Conservation (phyloP, 92 coral and sea anemone species). For the Palythoa caribaeorum region DNA sequence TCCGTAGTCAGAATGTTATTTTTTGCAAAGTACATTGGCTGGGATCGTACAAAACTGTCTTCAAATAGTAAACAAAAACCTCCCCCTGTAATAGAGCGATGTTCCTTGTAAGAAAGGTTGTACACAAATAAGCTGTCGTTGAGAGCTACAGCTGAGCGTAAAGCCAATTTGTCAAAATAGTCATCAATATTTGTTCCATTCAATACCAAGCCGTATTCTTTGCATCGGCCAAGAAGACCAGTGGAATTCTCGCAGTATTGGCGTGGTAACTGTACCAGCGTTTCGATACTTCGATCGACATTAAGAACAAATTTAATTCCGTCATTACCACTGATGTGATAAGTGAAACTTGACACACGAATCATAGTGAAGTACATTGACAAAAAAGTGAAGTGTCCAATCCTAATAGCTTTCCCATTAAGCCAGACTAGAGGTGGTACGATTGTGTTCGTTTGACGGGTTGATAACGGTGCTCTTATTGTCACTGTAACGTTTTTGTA, state of each 20-base stretch:
- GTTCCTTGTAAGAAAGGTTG: constrained; percentile 52
- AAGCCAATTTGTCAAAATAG: constrained; percentile 2
- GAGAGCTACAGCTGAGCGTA: constrained; percentile 31
- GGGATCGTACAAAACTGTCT: constrained; percentile 60
- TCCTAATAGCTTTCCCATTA: constrained; percentile 49
- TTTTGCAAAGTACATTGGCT: constrained; percentile 49
- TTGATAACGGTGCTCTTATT: constrained; percentile 59
- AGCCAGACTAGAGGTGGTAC: constrained; percentile 60
- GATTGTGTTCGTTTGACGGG: neutral
- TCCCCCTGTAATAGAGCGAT: constrained; percentile 55
- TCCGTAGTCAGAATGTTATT: constrained; percentile 61
- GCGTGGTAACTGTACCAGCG: constrained; percentile 54
- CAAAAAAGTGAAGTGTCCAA: constrained; percentile 60
- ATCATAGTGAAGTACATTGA: constrained; percentile 54
- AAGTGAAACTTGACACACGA: constrained; percentile 57
- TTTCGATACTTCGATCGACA: constrained; percentile 65
- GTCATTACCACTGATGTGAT: constrained; percentile 58
- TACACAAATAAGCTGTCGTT: constrained; percentile 62
- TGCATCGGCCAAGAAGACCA: constrained; percentile 67
- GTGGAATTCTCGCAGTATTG: constrained; percentile 54
- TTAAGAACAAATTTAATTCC: constrained; percentile 53
- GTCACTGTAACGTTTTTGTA: constrained; percentile 45
- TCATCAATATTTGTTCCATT: constrained; percentile 26
- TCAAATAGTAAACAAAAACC: constrained; percentile 61
- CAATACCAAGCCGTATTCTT: constrained; percentile 15